These are phyloP conservation scores for Nymphicus hollandicus DNA, from an alignment of 2,113 vertebrate genomes.

Conservation along the genomic window DNA sequence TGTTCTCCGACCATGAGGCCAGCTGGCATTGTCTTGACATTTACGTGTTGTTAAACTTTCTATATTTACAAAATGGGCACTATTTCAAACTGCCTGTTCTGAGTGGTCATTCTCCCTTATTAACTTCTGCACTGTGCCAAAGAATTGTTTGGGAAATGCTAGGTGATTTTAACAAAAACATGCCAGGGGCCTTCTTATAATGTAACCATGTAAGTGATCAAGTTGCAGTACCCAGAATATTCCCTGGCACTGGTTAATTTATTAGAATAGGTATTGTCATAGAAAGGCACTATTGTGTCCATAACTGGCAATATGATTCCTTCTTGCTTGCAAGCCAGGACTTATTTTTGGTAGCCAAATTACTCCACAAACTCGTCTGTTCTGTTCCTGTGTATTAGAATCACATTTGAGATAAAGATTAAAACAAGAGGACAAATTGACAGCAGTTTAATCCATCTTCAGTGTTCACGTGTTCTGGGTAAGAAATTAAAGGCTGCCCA, in stretches of 20 bases:
- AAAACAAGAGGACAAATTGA: slow-evolving; percentile 24
- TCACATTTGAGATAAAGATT: slow-evolving; percentile 27
- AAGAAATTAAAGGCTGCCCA: slow-evolving; percentile 4
- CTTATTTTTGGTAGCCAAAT: background rate
- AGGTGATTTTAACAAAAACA: background rate
- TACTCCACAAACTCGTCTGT: background rate
- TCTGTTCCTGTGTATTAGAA: slow-evolving; percentile 11
- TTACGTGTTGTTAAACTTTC: background rate
- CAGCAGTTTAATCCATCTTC: slow-evolving; percentile 9
- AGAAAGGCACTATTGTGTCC: background rate
- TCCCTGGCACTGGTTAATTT: background rate
- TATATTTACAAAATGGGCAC: background rate
- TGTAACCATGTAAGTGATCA: background rate
- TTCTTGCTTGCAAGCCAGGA: background rate
- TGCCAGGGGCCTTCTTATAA: background rate
- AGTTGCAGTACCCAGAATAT: background rate
- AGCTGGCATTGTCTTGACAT: background rate
- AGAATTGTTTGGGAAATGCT: background rate
- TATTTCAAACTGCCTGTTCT: background rate
- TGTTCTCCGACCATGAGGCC: background rate
- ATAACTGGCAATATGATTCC: background rate
- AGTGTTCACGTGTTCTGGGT: background rate
- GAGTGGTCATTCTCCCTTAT: background rate
- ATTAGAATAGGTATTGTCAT: background rate
- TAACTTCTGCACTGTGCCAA: background rate